phyloP scores from a whole-genome alignment of 2,113 vertebrate genomes.

The Sebastes schlegelii region DNA sequence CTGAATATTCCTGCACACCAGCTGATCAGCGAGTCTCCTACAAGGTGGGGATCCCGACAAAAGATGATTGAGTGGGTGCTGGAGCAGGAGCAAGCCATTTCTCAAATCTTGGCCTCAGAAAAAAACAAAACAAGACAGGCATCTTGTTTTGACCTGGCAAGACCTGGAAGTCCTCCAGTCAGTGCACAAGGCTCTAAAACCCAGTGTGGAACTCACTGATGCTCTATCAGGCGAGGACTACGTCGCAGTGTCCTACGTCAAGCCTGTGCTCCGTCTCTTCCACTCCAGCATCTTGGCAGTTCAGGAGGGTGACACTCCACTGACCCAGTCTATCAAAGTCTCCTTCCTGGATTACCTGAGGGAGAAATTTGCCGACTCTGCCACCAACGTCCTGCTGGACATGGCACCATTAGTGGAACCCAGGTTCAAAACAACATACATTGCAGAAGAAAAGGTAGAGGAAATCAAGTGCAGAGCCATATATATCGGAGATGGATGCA shows the following conservation, averaged over 20 bases:
- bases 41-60: background rate
- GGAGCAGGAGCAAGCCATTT: background rate
- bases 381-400: background rate
- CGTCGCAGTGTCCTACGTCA: background rate
- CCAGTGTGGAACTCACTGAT: background rate
- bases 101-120: background rate
- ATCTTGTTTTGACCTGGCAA: no score
- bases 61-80: conserved; percentile 11
- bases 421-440: background rate
- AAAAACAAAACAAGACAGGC: no score
- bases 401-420: background rate
- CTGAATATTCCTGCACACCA: background rate
- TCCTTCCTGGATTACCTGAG: conserved; percentile 1
- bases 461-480: no score
- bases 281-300: no score
- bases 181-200: no score
- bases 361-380: background rate
- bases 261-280: background rate
- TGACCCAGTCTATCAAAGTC: background rate
- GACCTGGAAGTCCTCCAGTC: no score
- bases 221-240: background rate
- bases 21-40: conserved; percentile 12
- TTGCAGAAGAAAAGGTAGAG: no score
- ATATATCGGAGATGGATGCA: no score
- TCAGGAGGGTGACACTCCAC: background rate